A percentile compares a stretch with the other conserved stretches of the same genome.
Evolutionary conservation across 2,888 invertebrate genomes (phyloP).

Genomic region (Heteropelma amictum): DNA sequence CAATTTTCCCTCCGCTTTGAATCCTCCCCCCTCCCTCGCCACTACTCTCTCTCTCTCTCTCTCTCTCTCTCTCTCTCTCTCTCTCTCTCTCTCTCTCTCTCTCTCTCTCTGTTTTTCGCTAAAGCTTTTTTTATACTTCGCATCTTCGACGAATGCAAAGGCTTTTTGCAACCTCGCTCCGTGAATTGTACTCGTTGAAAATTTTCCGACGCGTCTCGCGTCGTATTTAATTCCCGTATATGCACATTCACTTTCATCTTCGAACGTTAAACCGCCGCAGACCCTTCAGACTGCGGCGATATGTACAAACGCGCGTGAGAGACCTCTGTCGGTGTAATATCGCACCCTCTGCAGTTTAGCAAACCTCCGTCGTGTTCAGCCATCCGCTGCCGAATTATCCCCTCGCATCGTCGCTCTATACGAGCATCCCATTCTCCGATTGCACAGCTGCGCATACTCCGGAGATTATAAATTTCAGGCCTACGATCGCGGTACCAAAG

Average conservation of each 20-base stretch:
- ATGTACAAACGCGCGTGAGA: too few relatives aligned
- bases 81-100: constrained; percentile 1
- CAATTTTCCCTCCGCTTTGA: constrained; percentile 34
- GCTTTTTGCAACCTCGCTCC: constrained; percentile 25
- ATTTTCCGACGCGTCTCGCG: too few relatives aligned
- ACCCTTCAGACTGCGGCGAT: too few relatives aligned
- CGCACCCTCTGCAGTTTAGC: constrained; percentile 37
- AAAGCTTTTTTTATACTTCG: not conserved
- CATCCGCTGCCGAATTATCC: constrained; percentile 46
- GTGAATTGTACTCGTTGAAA: too few relatives aligned
- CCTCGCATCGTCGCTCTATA: not conserved
- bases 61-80: constrained; percentile 14
- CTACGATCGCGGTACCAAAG: too few relatives aligned
- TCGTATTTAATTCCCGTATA: too few relatives aligned
- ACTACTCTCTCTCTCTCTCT: constrained; percentile 47
- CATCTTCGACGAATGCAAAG: too few relatives aligned
- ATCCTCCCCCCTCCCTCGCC: not conserved
- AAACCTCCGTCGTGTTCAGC: constrained; percentile 47
- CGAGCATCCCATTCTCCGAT: constrained; percentile 16
- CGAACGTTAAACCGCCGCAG: too few relatives aligned
- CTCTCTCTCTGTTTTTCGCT: not conserved
- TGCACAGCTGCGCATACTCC: too few relatives aligned
- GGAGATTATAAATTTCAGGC: too few relatives aligned
- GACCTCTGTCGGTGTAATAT: constrained; percentile 1
- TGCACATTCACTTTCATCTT: too few relatives aligned